phyloP scores from a whole-genome alignment of 2,888 invertebrate species.

The Metopia argyrocephala region DNA sequence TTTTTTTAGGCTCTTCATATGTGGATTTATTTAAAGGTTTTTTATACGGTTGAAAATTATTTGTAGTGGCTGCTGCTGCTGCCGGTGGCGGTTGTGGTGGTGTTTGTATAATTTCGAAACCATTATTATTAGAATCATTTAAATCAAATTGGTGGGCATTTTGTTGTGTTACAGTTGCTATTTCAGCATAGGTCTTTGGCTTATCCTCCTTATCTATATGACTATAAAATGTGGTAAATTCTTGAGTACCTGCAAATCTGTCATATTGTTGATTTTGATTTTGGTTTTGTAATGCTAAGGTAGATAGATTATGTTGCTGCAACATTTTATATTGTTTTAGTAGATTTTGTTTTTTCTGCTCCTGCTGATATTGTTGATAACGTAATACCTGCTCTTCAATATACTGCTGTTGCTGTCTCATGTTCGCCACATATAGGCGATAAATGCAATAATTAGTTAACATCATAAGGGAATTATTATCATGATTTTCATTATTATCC shows the following conservation, averaged over 20 bases:
- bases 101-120: slow-evolving; percentile 37
- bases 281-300: slow-evolving; percentile 49
- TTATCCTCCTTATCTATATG: slow-evolving; percentile 63
- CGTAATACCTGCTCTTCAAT: slow-evolving; percentile 71
- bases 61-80: slow-evolving; percentile 64
- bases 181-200: slow-evolving; percentile 72
- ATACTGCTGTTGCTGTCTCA: slow-evolving; percentile 78
- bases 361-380: slow-evolving; percentile 70
- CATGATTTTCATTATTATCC: neutral
- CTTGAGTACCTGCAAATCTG: slow-evolving; percentile 22
- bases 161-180: slow-evolving; percentile 65
- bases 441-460: slow-evolving; percentile 89
- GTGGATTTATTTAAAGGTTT: slow-evolving; percentile 44
- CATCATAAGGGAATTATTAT: slow-evolving; percentile 83
- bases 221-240: slow-evolving; percentile 48
- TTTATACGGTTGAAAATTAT: slow-evolving; percentile 59
- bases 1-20: slow-evolving; percentile 46
- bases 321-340: slow-evolving; percentile 68
- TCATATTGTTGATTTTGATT: neutral
- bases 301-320: slow-evolving; percentile 63
- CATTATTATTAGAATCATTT: slow-evolving; percentile 12
- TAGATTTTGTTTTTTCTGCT: slow-evolving; percentile 64
- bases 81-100: no score
- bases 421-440: slow-evolving; percentile 82
- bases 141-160: slow-evolving; percentile 27